Evolutionary conservation across 2,113 vertebrate genomes (phyloP).

Genomic region (Craseonycteris thonglongyai): DNA sequence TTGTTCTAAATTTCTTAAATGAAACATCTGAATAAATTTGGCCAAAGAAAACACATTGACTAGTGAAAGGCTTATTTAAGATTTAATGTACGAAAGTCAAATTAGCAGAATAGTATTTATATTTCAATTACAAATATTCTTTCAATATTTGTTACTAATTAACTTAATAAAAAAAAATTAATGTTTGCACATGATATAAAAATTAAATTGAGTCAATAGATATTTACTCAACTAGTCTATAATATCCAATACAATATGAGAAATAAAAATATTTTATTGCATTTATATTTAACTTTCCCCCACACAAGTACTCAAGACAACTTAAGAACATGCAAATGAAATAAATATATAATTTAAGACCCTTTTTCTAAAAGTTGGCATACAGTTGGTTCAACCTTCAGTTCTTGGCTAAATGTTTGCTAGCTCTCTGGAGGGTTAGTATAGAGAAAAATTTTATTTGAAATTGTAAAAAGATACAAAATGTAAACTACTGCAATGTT

Average conservation of each 20-base stretch:
- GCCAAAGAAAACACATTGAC: not conserved
- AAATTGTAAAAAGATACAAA: not conserved
- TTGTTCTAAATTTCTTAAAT: not conserved
- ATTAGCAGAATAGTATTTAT: not conserved
- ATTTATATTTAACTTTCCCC: not conserved
- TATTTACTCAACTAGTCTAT: not conserved
- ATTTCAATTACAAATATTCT: not conserved
- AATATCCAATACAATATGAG: not conserved
- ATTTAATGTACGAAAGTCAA: not conserved
- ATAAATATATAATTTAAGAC: not conserved
- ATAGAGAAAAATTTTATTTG: not conserved
- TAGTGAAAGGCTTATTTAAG: not conserved
- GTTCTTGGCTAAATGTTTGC: not conserved
- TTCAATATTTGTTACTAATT: not conserved
- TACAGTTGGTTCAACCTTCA: not conserved
- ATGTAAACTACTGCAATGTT: not conserved
- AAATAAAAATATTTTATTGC: not conserved
- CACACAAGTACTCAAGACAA: not conserved
- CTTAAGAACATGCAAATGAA: not conserved
- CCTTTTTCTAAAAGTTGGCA: too few species aligned
- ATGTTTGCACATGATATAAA: not conserved
- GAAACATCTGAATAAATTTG: not conserved
- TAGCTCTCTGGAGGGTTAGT: not conserved
- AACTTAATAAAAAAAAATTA: conserved; percentile 15
- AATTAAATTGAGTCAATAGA: not conserved